A percentile compares a stretch with the other conserved stretches of the same genome.
Evolutionary conservation across 2,888 invertebrate genomes (phyloP).

Genomic region (Girardia tigrina): DNA sequence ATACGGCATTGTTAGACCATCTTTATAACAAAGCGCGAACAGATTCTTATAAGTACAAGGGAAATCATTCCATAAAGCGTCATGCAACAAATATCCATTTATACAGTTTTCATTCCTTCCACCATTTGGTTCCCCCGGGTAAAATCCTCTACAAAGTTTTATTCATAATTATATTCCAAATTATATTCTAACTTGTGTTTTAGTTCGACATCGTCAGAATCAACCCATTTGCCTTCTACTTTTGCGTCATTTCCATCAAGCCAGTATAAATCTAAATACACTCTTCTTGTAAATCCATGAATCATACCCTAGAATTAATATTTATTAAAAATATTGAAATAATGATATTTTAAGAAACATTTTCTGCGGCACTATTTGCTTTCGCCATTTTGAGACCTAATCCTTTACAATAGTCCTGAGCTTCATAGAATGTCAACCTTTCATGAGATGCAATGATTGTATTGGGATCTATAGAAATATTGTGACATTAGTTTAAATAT

Average conservation of each 20-base stretch:
- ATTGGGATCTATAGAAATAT: neutral
- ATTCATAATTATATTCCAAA: neutral
- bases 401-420: neutral
- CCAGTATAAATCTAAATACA: neutral
- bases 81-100: neutral
- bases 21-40: neutral
- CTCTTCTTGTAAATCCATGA: neutral
- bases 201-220: neutral
- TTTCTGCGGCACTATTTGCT: constrained; percentile 10
- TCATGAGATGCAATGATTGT: neutral
- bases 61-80: constrained; percentile 15
- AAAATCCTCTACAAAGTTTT: neutral
- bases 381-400: neutral
- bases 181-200: neutral
- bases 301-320: neutral
- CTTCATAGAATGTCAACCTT: neutral
- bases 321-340: neutral
- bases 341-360: neutral
- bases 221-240: neutral
- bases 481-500: no score
- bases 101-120: neutral
- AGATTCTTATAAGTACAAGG: neutral
- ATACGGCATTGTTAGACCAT: neutral
- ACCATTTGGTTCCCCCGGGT: neutral
- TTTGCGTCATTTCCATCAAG: neutral